phyloP scores from a whole-genome alignment of 92 coral and sea anemone genomes.

The Micromussa lordhowensis region DNA sequence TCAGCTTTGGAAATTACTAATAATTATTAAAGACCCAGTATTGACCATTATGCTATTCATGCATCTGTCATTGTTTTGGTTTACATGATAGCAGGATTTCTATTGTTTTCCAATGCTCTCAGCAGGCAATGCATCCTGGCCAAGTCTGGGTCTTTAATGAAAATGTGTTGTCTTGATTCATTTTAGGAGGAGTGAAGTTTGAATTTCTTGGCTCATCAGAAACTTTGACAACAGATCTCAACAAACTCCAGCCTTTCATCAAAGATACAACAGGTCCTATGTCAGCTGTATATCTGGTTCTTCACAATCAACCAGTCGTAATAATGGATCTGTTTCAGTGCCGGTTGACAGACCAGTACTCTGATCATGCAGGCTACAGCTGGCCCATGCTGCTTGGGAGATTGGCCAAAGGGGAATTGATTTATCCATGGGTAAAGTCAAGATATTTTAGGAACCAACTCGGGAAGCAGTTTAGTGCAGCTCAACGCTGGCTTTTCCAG shows the following conservation, averaged over 20 bases:
- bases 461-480: not conserved
- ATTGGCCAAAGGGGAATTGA: constrained; percentile 72
- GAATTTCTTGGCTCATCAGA: constrained; percentile 38
- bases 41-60: too few species aligned
- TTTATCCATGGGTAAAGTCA: constrained; percentile 85
- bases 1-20: too few species aligned
- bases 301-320: constrained; percentile 57
- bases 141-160: too few species aligned
- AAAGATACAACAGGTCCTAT: not conserved
- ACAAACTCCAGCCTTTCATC: constrained; percentile 7
- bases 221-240: not conserved
- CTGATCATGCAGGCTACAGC: not conserved
- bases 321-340: constrained; percentile 32
- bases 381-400: constrained; percentile 61
- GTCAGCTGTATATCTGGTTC: constrained; percentile 50
- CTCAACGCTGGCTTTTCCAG: not conserved
- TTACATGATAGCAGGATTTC: too few species aligned
- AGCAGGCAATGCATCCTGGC: too few species aligned
- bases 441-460: constrained; percentile 1
- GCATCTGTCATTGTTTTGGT: too few species aligned
- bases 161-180: not conserved
- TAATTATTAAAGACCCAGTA: too few species aligned
- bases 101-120: too few species aligned
- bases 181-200: constrained; percentile 53
- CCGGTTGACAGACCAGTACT: not conserved